Evolutionary conservation across 1,140 invertebrate species (phyloP), one percentile per base, ranked within the genome.

Genomic region (Drosophila subobscura): DNA sequence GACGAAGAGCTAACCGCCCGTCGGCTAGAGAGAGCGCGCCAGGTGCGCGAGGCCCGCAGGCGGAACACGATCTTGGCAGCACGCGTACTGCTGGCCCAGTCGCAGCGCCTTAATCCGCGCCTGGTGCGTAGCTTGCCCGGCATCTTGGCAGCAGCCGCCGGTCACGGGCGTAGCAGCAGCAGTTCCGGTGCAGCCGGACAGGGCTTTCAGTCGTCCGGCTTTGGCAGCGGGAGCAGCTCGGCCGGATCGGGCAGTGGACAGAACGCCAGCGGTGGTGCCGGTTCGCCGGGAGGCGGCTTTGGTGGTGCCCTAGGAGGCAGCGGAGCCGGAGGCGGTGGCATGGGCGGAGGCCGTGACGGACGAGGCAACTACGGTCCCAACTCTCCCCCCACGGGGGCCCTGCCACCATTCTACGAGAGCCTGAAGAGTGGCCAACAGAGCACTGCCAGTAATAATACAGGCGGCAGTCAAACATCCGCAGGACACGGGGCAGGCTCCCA

Each of bases 351-450:
- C 1, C 93, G 95, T 10, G 95, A 96, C 85, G 95, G 95, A 4
- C 93, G 95, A 22, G 95, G 95, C 46, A 96, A 96, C 85, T 96
- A 96, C 84, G 96, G 96, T 3, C 96, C 96, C 2, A 96, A 96
- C 70, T 96, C 95, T 70, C 96, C 96, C 49, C 96, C 96, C 3
- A 96, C 96, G 1, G 96, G 95, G 0, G 96, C 95, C 41, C 89
- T 97, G 47, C 96, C 96, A 5, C 96, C 96, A 0, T 97, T 97
- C 79, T 96, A 96, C 79, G 96, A 97, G 92, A 96, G 95, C 12
- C 92, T 97, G 0, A 97, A 97, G 91, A 94, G 94, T 51, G 95
- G 95, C 8, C 95, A 95, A 59, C 65, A 93, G 92, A 79, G 61
- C 57, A 84, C 46, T 22, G 72, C 58, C 5, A 76, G 49, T 44